Base-by-base conservation (phyloP, 2,888 invertebrate genomes). In the Lingula anatina region DNA sequence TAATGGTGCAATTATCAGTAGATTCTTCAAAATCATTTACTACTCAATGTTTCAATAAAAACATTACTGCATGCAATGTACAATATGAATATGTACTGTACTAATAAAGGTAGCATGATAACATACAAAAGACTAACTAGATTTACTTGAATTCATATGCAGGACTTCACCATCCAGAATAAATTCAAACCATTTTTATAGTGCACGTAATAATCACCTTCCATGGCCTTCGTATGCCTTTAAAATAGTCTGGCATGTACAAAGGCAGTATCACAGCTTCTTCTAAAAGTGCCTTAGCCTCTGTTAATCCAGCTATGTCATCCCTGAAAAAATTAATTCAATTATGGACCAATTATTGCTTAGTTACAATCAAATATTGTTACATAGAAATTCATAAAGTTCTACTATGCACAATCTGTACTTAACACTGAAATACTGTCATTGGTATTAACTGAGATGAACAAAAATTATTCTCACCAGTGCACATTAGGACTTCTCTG, bases 171-270 rank as follows among this genome's bases (percentile, higher is more conserved):
- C n/a, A n/a, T n/a, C n/a, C n/a, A n/a, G n/a, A n/a, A n/a, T n/a
- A n/a, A n/a, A n/a, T n/a, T n/a, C n/a, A n/a, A n/a, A n/a, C n/a
- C n/a, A n/a, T n/a, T n/a, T n/a, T n/a, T n/a, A n/a, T n/a, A n/a
- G n/a, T n/a, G n/a, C 20, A 31, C 23, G 7, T 23, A 36, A 44
- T 12, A 25, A 51, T 44, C 56, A 77, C 95, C 80, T 92, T 94
- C 95, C 95, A 96, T 31, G 96, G 95, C 59, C 95, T 82, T 35
- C 95, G 84, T 66, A 96, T 95, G 43, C 90, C 94, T 80, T 89
- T 94, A 78, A 99, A 99, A 80, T 92, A 97, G 70, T 96, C 93
- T 1, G 97, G 97, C 87, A 97, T 94, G 84, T 91, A 86, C 85
- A 96, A 88, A 2, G 97, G 97, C 68, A 97, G 80, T 36, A 99